These are phyloP conservation scores for Ypsolopha scabrella DNA, from an alignment of 2,888 invertebrate species.

Conservation along the genomic window DNA sequence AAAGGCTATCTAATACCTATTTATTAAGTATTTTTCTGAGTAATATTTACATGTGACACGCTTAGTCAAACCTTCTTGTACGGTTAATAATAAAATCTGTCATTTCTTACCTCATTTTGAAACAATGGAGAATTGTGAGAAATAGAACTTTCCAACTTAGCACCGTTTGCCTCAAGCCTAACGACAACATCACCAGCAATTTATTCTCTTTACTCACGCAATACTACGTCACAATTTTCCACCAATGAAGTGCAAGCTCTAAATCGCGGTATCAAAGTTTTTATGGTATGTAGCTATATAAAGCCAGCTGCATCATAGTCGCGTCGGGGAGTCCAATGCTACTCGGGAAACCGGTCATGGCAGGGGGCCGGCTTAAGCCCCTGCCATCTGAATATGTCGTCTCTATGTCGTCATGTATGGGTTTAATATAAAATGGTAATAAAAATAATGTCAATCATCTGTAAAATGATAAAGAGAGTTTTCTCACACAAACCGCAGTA, in stretches of 20 bases:
- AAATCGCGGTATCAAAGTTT: slow-evolving; percentile 20
- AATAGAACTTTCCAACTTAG: background rate
- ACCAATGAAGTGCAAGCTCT: slow-evolving; percentile 10
- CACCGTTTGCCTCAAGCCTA: background rate
- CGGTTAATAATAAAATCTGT: too few species aligned
- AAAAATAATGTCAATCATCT: slow-evolving; percentile 5
- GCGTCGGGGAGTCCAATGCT: slow-evolving; percentile 37
- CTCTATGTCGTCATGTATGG: slow-evolving; percentile 13
- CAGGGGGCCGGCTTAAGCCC: slow-evolving; percentile 32
- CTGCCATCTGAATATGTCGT: slow-evolving; percentile 35
- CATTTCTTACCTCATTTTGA: too few species aligned
- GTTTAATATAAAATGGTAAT: slow-evolving; percentile 10
- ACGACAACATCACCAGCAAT: background rate
- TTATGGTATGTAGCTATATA: slow-evolving; percentile 16
- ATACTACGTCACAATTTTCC: slow-evolving; percentile 7
- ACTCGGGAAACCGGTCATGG: slow-evolving; percentile 38
- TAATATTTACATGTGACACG: too few species aligned
- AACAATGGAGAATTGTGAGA: background rate
- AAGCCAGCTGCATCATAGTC: slow-evolving; percentile 12
- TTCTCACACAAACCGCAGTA: slow-evolving; percentile 11
- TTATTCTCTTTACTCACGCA: slow-evolving; percentile 3
- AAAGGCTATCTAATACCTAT: too few species aligned
- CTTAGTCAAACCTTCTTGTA: too few species aligned
- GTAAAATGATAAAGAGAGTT: slow-evolving; percentile 10
- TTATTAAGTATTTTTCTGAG: too few species aligned